Base-by-base conservation (phyloP, 2,888 invertebrate species). In the Polyommatus iphigenia region DNA sequence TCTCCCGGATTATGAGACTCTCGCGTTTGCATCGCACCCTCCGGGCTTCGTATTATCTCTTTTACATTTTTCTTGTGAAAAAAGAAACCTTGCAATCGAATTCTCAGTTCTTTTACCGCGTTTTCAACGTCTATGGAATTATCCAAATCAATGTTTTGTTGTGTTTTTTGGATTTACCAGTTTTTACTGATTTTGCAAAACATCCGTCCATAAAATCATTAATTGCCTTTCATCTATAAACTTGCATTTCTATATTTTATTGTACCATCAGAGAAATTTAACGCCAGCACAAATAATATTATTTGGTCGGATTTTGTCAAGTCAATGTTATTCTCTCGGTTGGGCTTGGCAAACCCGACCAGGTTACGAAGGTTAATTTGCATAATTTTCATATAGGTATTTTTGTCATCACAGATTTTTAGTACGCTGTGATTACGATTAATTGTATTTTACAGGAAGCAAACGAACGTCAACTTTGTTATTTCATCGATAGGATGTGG, bases 1-100 rank as follows among this genome's bases (percentile, higher is more conserved):
- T 29, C 71, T 71, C 10, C 18, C 72, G 72, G 72, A 72, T 72
- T 72, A 72, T 72, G 20, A n/a, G 72, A 72, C 72, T 41, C 72
- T 20, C 36, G 20, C 72, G 72, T 41, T 72, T 72, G 72, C 72
- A 41, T 41, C 72, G 67, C 67, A 67, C 67, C 67, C 67, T 67
- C 67, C 67, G 67, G 72, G 41, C 72, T 41, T 10, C 41, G 72
- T n/a, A 41, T 41, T 71, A 71, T 72, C 41, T 72, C 72, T 72
- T 72, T 72, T 72, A 10, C 41, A 72, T 72, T 72, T 72, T 71
- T 71, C 36, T 71, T 71, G 71, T 36, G 18, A 71, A 20, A 72
- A 72, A 72, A 41, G 8, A 72, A 72, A n/a, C 18, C 41, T 10
- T 10, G 71, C 6, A 71, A 36, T 72, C 36, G 41, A 72, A 41